These are phyloP conservation scores for Tyrophagus putrescentiae DNA, from an alignment of 1,140 invertebrate species.

Conservation along the genomic window DNA sequence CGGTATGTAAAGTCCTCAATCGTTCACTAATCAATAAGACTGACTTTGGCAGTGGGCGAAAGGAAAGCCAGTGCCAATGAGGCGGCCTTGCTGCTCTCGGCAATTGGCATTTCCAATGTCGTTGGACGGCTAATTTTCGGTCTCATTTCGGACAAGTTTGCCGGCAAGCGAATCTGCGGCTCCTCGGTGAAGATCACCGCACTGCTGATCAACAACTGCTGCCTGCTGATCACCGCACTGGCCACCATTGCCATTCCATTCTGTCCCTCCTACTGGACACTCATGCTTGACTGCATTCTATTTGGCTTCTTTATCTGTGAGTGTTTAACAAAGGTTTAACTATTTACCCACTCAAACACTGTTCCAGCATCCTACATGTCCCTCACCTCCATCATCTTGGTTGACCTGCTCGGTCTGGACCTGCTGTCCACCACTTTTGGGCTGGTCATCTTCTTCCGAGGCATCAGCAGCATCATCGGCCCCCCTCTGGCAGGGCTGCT, in stretches of 20 bases:
- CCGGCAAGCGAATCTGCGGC: neutral
- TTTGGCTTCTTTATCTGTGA: conserved; percentile 92
- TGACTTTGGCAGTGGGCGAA: neutral
- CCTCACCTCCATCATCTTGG: conserved; percentile 89
- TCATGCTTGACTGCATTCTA: conserved; percentile 63
- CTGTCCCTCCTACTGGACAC: conserved; percentile 55
- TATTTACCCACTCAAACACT: conserved; percentile 23
- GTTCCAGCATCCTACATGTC: conserved; percentile 85
- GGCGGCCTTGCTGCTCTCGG: conserved; percentile 77
- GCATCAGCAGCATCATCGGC: conserved; percentile 68
- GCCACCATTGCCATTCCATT: conserved; percentile 71
- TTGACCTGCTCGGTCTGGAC: conserved; percentile 86
- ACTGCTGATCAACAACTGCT: conserved; percentile 81
- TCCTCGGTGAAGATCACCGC: conserved; percentile 50
- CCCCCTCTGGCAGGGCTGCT: conserved; percentile 45
- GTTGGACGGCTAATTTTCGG: conserved; percentile 28
- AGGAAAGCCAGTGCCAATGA: conserved; percentile 34
- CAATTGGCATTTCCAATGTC: conserved; percentile 46
- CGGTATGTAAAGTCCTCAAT: neutral
- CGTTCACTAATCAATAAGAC: neutral
- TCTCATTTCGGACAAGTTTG: conserved; percentile 7
- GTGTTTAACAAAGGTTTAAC: conserved; percentile 33
- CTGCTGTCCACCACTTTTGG: conserved; percentile 93
- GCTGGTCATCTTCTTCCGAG: conserved; percentile 80
- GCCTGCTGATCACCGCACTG: conserved; percentile 71